Evolutionary conservation across 2,113 vertebrate genomes (phyloP).

Genomic region (Spermophilus dauricus): DNA sequence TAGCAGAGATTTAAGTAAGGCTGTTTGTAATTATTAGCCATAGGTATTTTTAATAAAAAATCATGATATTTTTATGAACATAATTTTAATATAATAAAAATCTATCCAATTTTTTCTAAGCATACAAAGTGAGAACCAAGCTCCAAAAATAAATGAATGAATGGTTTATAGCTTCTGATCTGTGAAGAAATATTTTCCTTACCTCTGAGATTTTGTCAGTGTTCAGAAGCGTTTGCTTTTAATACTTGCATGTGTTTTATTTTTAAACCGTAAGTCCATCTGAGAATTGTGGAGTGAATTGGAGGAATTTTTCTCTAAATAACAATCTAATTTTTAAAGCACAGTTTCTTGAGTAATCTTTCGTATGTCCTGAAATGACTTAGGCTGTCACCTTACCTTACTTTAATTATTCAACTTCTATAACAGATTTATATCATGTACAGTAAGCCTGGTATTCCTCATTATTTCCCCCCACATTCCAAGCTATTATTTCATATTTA

Average conservation of each 20-base stretch:
- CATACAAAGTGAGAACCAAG: background rate
- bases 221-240: background rate
- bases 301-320: background rate
- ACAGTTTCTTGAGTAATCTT: background rate
- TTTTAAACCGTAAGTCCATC: background rate
- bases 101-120: background rate
- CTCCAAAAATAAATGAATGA: background rate
- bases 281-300: background rate
- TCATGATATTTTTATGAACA: background rate
- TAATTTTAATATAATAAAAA: conserved; percentile 9
- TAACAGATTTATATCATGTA: background rate
- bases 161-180: conserved; percentile 8
- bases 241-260: background rate
- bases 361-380: background rate
- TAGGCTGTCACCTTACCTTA: background rate
- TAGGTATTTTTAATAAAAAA: background rate
- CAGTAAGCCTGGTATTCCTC: background rate
- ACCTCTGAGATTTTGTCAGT: background rate
- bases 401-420: background rate
- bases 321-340: background rate
- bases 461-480: background rate
- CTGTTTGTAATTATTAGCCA: background rate
- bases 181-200: background rate
- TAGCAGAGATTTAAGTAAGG: background rate
- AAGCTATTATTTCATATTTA: background rate